Base-by-base conservation (phyloP, 1,140 invertebrate species). In the Drosophila busckii region DNA sequence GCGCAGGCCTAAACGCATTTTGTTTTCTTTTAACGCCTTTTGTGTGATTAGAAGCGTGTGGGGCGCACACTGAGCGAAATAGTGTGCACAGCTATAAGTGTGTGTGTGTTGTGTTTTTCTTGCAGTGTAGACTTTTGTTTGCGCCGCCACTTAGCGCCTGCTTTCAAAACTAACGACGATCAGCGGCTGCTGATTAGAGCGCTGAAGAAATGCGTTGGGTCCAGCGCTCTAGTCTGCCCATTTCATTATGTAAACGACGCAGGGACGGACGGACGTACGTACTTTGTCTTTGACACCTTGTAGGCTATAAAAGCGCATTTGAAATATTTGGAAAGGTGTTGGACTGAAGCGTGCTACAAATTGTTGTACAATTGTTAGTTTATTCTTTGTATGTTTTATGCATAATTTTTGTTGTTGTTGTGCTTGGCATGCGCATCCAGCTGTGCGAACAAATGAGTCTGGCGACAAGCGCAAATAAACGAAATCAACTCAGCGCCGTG, bases 11-110 rank as follows among this genome's bases (percentile, higher is more conserved):
- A 80, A 78, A 78, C 68, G 73, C 58, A 59, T 28, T 63, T 68
- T 82, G 73, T 80, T 80, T 80, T 80, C 73, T 73, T 73, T 80
- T 80, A 80, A 80, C 73, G 82, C 73, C 75, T 80, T 80, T 68
- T 59, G 68, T 82, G 75, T 82, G 75, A 80, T 80, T 80, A n/a
- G n/a, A n/a, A n/a, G n/a, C n/a, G n/a, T n/a, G n/a, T n/a, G n/a
- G n/a, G n/a, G n/a, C n/a, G n/a, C n/a, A n/a, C n/a, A n/a, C n/a
- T n/a, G n/a, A n/a, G n/a, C n/a, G n/a, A n/a, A n/a, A n/a, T n/a
- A n/a, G n/a, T n/a, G n/a, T n/a, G n/a, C n/a, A n/a, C n/a, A n/a
- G n/a, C n/a, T n/a, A n/a, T n/a, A n/a, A n/a, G n/a, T 80, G 75
- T 80, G 58, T 45, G 41, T 67, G 59, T 69, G 65, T 70, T 82